Percentiles rank a stretch among this genome's conserved stretches.
Evolutionary conservation across 2,888 invertebrate species (phyloP).

Genomic region (Rhimphoctona megacephalus): DNA sequence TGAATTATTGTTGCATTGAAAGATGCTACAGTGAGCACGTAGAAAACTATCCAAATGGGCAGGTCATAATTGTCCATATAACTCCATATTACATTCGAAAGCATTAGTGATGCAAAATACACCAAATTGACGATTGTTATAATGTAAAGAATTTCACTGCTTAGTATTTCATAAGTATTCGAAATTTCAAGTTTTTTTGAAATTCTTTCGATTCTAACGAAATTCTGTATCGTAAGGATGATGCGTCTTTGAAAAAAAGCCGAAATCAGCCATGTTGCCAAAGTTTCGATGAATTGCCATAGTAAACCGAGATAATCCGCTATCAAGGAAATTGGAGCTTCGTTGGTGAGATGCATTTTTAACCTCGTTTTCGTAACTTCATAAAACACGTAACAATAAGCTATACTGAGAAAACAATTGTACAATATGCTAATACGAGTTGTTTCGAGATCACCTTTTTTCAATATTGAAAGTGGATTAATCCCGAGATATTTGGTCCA

Average conservation of each 20-base stretch:
- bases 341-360: not conserved
- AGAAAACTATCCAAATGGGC: not conserved
- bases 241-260: slow-evolving; percentile 32
- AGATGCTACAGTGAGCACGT: not conserved
- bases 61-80: not conserved
- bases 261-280: not conserved
- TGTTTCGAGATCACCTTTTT: slow-evolving; percentile 14
- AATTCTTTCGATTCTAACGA: slow-evolving; percentile 1
- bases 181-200: not conserved
- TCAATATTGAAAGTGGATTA: slow-evolving; percentile 15
- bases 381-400: slow-evolving; percentile 9
- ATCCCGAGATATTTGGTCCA: slow-evolving; percentile 44
- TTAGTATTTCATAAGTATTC: not conserved
- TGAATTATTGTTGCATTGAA: slow-evolving; percentile 20
- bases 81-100: not conserved
- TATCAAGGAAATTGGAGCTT: slow-evolving; percentile 23
- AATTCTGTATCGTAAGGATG: slow-evolving; percentile 5
- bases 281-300: not conserved
- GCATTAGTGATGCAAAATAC: not conserved
- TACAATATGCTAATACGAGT: slow-evolving; percentile 28
- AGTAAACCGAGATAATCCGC: slow-evolving; percentile 26
- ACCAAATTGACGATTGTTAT: not conserved
- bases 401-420: not conserved
- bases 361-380: not conserved
- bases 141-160: not conserved